phyloP scores from a whole-genome alignment of 2,888 invertebrate genomes.

The Phyllotreta striolata region DNA sequence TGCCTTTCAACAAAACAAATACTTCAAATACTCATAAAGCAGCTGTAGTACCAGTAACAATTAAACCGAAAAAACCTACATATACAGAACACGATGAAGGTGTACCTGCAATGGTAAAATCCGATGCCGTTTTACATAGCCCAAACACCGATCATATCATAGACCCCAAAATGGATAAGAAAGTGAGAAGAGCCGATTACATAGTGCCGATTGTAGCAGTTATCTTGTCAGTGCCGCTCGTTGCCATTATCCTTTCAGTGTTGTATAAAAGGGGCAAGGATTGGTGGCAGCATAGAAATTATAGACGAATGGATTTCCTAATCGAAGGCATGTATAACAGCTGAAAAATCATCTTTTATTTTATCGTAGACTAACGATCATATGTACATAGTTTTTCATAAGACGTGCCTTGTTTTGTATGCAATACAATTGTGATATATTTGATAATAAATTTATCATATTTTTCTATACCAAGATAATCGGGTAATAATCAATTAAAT shows the following conservation, averaged over 20 bases:
- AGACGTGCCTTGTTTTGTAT: conserved; percentile 34
- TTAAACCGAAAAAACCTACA: conserved; percentile 36
- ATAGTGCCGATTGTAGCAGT: conserved; percentile 78
- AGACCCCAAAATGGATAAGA: conserved; percentile 37
- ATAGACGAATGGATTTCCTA: conserved; percentile 86
- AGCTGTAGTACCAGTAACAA: conserved; percentile 9
- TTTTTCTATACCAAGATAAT: conserved; percentile 34
- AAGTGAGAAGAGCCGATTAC: conserved; percentile 65
- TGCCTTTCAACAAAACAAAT: neutral
- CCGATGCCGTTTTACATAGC: conserved; percentile 18
- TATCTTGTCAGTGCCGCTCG: conserved; percentile 77
- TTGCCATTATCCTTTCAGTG: conserved; percentile 73
- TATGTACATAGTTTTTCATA: conserved; percentile 23
- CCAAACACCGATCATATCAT: conserved; percentile 6
- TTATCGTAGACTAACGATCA: conserved; percentile 1
- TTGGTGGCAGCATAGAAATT: conserved; percentile 86
- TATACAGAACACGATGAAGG: conserved; percentile 40
- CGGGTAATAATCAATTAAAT: neutral
- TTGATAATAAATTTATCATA: conserved; percentile 45
- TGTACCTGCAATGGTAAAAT: conserved; percentile 15
- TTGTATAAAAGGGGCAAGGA: conserved; percentile 76
- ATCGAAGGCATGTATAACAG: conserved; percentile 92
- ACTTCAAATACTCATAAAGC: conserved; percentile 10
- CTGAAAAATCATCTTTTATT: conserved; percentile 52
- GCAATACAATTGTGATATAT: conserved; percentile 49